Base-by-base conservation (phyloP, 2,113 vertebrate genomes). In the Rallus limicola region DNA sequence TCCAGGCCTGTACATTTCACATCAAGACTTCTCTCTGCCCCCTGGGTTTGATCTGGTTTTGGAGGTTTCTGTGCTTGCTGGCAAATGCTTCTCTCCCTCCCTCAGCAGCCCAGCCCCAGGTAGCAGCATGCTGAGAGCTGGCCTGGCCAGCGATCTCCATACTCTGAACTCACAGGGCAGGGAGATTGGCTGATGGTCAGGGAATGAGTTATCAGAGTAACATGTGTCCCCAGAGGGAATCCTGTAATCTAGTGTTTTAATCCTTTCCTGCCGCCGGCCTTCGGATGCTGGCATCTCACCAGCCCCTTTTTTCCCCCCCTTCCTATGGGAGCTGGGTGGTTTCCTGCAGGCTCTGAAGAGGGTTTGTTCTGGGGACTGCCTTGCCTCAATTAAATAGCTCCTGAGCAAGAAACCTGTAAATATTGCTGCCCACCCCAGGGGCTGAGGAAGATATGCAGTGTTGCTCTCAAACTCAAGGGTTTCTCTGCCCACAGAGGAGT, bases 181-280 rank as follows among this genome's bases (percentile, higher is more conserved):
- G 50, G 53, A 79, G 79, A 1, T 63, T 93, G 92, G 81, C 85
- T 23, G 44, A 1, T 50, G 80, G 34, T 84, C 90, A 81, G 86
- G 83, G 80, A 34, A 25, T 50, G 93, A 90, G 92, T 78, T 59
- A 24, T 58, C 79, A 15, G 13, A 67, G n/a, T 26, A 74, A 75
- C 63, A 36, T 38, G 33, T 75, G 70, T 93, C 75, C 89, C 92
- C 64, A 31, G 84, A 67, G 92, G 94, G 95, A 94, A 92, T 88
- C 89, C 88, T 86, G 79, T 82, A 82, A 93, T 85, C 44, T 70
- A 24, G 68, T 7, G 64, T 19, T 89, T 92, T 90, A 82, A 95
- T 96, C 95, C 91, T 90, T 78, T 91, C 87, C 92, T 93, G 89
- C 93, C n/a, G 15, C 78, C 70, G 34, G 81, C 86, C 92, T 82